These are phyloP conservation scores for Cairina moschata DNA, from an alignment of 2,113 vertebrate genomes.

Conservation along the genomic window DNA sequence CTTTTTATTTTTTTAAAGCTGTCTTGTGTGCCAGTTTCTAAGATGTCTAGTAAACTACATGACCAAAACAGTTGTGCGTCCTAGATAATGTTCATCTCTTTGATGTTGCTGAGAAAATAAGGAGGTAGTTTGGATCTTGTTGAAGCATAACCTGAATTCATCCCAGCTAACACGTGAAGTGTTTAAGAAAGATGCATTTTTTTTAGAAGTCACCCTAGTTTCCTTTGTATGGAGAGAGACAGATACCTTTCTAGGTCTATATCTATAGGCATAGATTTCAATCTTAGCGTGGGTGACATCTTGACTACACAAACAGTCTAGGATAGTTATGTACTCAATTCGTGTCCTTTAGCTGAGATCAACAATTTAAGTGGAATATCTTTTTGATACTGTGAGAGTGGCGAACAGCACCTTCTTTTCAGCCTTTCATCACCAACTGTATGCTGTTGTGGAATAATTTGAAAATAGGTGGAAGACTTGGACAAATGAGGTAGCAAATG, in stretches of 20 bases:
- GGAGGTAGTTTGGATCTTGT: background rate
- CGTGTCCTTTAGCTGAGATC: background rate
- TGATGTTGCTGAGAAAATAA: background rate
- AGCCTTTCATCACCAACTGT: background rate
- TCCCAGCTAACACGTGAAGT: background rate
- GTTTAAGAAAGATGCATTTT: background rate
- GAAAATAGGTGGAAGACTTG: background rate
- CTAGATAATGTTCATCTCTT: background rate
- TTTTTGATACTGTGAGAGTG: background rate
- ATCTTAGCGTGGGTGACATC: background rate
- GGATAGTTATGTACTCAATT: accelerated
- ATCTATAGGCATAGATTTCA: background rate
- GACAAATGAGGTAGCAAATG: background rate
- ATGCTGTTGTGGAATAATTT: background rate
- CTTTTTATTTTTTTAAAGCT: background rate
- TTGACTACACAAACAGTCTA: background rate
- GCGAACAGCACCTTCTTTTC: background rate
- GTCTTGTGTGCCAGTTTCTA: background rate
- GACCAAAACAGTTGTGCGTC: background rate
- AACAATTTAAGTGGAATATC: background rate
- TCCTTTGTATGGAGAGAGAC: background rate
- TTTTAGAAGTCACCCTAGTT: background rate
- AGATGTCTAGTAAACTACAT: background rate
- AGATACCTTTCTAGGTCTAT: background rate
- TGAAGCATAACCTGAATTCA: background rate